Percentiles rank a stretch among this genome's conserved stretches.
Conservation (phyloP, 1,140 invertebrate genomes). For the Pseudobourletiella spinata region DNA sequence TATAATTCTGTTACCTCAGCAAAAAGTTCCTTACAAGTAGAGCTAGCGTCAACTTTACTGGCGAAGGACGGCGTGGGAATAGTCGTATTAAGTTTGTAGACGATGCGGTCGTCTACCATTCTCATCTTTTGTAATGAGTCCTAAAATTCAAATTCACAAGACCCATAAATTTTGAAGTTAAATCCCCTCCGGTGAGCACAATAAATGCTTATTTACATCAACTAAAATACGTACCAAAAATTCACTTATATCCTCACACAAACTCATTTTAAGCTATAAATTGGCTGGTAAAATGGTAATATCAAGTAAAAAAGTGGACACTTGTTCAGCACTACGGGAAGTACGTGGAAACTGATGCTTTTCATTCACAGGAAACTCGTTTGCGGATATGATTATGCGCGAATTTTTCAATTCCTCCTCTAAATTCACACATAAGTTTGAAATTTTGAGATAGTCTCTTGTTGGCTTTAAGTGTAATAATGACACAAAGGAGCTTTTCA, state of each 20-base stretch:
- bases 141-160: conserved; percentile 47
- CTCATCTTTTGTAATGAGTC: conserved; percentile 74
- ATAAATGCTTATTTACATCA: background rate
- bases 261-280: background rate
- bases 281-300: background rate
- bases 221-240: conserved; percentile 25
- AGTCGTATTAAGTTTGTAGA: conserved; percentile 73
- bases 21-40: conserved; percentile 66
- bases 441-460: too few species aligned
- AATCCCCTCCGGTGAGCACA: background rate
- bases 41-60: conserved; percentile 55
- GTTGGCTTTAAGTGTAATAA: too few species aligned
- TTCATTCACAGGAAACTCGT: too few species aligned
- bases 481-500: too few species aligned
- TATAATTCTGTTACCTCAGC: conserved; percentile 53
- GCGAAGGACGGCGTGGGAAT: conserved; percentile 82
- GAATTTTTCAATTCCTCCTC: too few species aligned
- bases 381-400: too few species aligned
- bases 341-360: too few species aligned
- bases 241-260: conserved; percentile 32
- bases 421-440: too few species aligned
- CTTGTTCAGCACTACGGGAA: too few species aligned
- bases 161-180: background rate
- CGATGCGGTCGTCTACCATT: conserved; percentile 77
- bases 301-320: background rate